These are phyloP conservation scores for Phalacrocorax carbo DNA, from an alignment of 2,113 vertebrate genomes.

Conservation along the genomic window DNA sequence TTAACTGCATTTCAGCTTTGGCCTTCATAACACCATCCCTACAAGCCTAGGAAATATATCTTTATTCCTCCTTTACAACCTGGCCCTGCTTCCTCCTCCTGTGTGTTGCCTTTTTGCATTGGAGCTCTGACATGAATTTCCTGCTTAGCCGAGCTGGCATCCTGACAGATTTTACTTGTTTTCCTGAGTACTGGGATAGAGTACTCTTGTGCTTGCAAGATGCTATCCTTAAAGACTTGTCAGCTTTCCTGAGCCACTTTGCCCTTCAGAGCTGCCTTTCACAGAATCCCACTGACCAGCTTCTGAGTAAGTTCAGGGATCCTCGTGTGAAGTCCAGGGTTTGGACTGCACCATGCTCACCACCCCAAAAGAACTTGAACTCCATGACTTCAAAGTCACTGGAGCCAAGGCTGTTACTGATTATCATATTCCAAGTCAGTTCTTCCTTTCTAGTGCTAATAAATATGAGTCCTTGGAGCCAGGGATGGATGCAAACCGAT, in stretches of 20 bases:
- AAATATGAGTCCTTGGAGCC: background rate
- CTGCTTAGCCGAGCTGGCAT: background rate
- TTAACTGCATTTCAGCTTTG: background rate
- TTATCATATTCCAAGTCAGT: background rate
- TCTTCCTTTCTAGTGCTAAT: background rate
- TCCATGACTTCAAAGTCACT: background rate
- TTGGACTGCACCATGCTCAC: background rate
- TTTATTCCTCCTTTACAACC: background rate
- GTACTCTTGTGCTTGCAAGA: background rate
- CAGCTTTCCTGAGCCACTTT: background rate
- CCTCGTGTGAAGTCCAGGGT: background rate
- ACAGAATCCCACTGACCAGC: background rate
- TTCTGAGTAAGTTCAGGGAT: background rate
- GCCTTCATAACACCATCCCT: background rate
- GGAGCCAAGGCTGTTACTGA: background rate
- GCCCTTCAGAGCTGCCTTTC: background rate
- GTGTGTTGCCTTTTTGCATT: background rate
- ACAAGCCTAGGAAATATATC: background rate
- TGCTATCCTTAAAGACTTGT: background rate
- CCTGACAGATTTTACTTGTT: background rate
- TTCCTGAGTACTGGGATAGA: background rate
- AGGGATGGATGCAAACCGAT: background rate
- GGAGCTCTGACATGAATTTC: background rate
- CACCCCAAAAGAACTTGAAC: background rate
- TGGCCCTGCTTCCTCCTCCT: background rate